phyloP scores from a whole-genome alignment of 2,888 invertebrate species.

The Synergus umbraculus region DNA sequence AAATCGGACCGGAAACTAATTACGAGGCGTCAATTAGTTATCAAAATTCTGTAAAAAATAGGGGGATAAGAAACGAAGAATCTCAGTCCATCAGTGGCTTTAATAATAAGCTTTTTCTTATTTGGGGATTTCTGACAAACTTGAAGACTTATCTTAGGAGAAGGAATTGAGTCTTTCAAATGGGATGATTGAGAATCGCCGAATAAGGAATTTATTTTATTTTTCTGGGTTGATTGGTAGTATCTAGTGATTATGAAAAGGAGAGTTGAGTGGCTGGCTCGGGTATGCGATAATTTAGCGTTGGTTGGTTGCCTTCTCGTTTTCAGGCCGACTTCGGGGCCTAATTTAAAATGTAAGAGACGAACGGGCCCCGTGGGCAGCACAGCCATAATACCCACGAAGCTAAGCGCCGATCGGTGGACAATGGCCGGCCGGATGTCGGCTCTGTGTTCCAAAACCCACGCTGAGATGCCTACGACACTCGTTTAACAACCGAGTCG shows the following conservation, averaged over 20 bases:
- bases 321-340: conserved; percentile 37
- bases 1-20: conserved; percentile 61
- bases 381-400: conserved; percentile 53
- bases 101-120: too few relatives aligned
- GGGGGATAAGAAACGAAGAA: neutral
- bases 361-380: conserved; percentile 57
- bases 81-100: neutral
- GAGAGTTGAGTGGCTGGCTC: conserved; percentile 16
- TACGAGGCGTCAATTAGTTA: conserved; percentile 55
- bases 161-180: neutral
- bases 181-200: neutral
- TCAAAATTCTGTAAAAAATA: conserved; percentile 12
- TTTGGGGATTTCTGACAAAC: too few relatives aligned
- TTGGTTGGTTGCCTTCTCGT: conserved; percentile 36
- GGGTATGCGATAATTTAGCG: conserved; percentile 31
- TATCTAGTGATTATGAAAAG: conserved; percentile 25
- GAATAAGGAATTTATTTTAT: neutral
- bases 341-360: conserved; percentile 50
- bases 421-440: conserved; percentile 72
- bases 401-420: conserved; percentile 68
- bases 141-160: too few relatives aligned
- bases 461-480: conserved; percentile 65
- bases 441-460: conserved; percentile 70
- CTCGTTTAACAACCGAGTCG: conserved; percentile 53
- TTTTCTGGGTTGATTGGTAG: neutral